Evolutionary conservation across 2,113 vertebrate species (phyloP), one percentile per base, ranked within the genome.

Genomic region (Lichenostomus cassidix): DNA sequence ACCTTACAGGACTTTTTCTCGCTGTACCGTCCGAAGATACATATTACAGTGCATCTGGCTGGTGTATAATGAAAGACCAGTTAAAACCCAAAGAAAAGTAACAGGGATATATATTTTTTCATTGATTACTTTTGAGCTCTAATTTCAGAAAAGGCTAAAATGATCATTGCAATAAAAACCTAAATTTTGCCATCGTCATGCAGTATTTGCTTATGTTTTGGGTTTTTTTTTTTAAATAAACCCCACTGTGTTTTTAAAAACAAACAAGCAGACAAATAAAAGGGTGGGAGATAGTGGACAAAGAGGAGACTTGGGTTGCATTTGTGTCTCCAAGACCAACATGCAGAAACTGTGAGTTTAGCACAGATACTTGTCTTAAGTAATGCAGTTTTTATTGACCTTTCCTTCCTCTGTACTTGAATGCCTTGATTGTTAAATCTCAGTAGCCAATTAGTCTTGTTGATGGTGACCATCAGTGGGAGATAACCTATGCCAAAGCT

Each of bases 1-100:
- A 97, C 97, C 60, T 96, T 95, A 94, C 63, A 62, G 78, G 58
- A 58, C n/a, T 52, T 75, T 70, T 84, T 95, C 29, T 92, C 31
- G 60, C 88, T 87, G 73, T 91, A 83, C 47, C 5, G 92, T 95
- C 67, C 41, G 73, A 90, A 87, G 80, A 59, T 79, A 49, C 79
- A 29, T 47, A n/a, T 46, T 58, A 19, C 35, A 60, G 56, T 25
- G 62, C 83, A 86, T 94, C 85, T 91, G 75, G 49, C 62, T 90
- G 77, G 41, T 92, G 41, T 82, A 27, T 82, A 87, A 65, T 58
- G 42, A 75, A 86, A 94, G 58, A 75, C 60, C 86, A 94, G 31
- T 97, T 92, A 94, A 91, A 87, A 52, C 11, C 14, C 53, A 31
- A 35, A 56, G 63, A 87, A 85, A 80, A 96, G 52, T 68, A 59